Evolutionary conservation across 1,140 invertebrate species (phyloP), one percentile per base, ranked within the genome.

Genomic region (Trachymyrmex septentrionalis): DNA sequence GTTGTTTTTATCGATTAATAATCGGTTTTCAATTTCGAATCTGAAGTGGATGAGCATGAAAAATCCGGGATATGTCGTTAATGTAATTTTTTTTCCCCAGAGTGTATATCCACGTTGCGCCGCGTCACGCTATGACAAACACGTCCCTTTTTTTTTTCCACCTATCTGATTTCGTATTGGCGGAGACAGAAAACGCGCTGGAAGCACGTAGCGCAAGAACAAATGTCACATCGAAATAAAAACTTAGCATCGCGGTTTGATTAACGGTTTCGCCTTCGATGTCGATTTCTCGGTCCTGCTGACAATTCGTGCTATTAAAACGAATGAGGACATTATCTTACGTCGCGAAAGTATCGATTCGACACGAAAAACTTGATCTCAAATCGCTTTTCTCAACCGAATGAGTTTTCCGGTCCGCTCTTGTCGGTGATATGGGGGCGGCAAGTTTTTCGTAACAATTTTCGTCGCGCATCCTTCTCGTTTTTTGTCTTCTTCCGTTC

Each of bases 361-460:
- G 24, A 50, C 19, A 4, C 34, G 34, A 30, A 30, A 82, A 72
- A 61, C 34, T 44, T 14, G 30, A 80, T 57, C 50, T 4, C n/a
- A 30, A 21, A 38, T 57, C 61, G n/a, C 14, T 67, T 81, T 57
- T 57, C 24, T 10, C 19, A n/a, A 38, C 34, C 21, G 27, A 48
- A 72, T 24, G 34, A 24, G 14, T 38, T 71, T 55, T 7, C 30
- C 10, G 10, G 9, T 53, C 14, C 27, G 19, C n/a, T 14, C 30
- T 21, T 61, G 14, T 48, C 19, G 9, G 44, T 50, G 66, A 27
- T 71, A 27, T 50, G 44, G 16, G 24, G 19, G 10, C 21, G 30
- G 9, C 12, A 57, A 81, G 53, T 84, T 73, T 61, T 69, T 69
- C 44, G 19, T 78, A 55, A 67, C 77, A 27, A 80, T 80, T 80